Base-by-base conservation (phyloP, 1,140 invertebrate genomes). In the Holcopasites calliopsidis region DNA sequence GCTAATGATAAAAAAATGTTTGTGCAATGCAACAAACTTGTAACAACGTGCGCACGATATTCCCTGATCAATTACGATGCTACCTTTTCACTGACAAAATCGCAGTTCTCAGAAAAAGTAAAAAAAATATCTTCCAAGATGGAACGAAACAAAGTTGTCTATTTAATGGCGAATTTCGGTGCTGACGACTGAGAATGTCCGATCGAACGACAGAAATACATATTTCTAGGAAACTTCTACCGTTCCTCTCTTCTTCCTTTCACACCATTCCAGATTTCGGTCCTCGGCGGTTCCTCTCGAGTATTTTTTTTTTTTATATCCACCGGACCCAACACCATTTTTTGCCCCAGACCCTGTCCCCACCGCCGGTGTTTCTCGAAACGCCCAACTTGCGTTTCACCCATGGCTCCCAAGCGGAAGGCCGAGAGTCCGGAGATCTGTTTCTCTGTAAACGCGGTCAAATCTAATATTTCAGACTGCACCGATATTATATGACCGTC, bases 291-390 rank as follows among this genome's bases (percentile, higher is more conserved):
- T 40, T n/a, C 23, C 31, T n/a, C 5, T 64, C 49, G 2, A 50
- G 47, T 26, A 28, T 58, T 33, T 33, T 21, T 11, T 21, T 64
- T 66, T 73, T 65, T 26, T 42, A 44, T 38, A 49, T 57, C 38
- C 42, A 70, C 72, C 72, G 35, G 52, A 77, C 35, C 52, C 71
- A 44, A 77, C 74, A 77, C 60, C 68, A 79, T 80, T 84, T 82
- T 82, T 82, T 71, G 55, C 42, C 31, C 0, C 57, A n/a, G 5
- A 26, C n/a, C 35, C 16, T 13, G 18, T 50, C 50, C 33, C 55
- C 60, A 0, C 69, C 42, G 13, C 11, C 31, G 13, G 1, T 5
- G n/a, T 26, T 11, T 18, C 23, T 61, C 35, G 33, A 75, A 50
- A 77, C 75, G 75, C 75, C 75, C 49, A 57, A 55, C 21, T 49